Percentiles rank a stretch among this genome's conserved stretches.
These are phyloP conservation scores for Drosophila prosaltans DNA, from an alignment of 1,140 invertebrate species.

Conservation along the genomic window DNA sequence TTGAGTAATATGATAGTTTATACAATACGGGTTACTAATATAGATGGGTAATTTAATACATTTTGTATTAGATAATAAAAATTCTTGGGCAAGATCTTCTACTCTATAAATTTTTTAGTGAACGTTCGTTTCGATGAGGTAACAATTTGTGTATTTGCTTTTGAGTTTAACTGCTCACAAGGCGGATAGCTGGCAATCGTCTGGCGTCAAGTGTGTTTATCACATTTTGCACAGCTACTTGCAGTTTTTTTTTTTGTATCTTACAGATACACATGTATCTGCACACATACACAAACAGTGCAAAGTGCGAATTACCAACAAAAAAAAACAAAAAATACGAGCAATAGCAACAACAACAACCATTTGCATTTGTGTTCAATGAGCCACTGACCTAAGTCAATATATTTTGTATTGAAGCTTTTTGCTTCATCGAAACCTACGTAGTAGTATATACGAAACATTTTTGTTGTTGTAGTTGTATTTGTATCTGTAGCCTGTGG, in stretches of 20 bases:
- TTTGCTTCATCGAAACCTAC: conserved; percentile 33
- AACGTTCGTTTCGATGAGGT: conserved; percentile 61
- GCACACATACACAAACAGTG: conserved; percentile 39
- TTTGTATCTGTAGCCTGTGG: conserved; percentile 36
- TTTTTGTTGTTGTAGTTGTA: conserved; percentile 14
- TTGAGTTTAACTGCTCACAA: conserved; percentile 62
- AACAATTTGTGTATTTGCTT: conserved; percentile 65
- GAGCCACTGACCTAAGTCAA: conserved; percentile 82
- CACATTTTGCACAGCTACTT: conserved; percentile 76
- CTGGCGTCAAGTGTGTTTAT: conserved; percentile 76
- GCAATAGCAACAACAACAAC: conserved; percentile 53
- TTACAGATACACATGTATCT: conserved; percentile 53
- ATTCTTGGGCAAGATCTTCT: conserved; percentile 9
- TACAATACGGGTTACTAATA: conserved; percentile 30
- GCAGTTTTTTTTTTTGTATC: conserved; percentile 60
- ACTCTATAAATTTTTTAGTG: conserved; percentile 42
- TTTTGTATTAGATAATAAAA: conserved; percentile 16
- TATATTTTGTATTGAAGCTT: conserved; percentile 76
- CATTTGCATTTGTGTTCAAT: conserved; percentile 82
- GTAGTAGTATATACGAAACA: conserved; percentile 34
- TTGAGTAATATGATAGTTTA: conserved; percentile 57
- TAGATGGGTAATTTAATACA: conserved; percentile 48
- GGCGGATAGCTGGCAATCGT: conserved; percentile 16
- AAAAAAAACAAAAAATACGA: conserved; percentile 1
- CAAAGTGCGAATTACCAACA: conserved; percentile 75